Conservation (phyloP, 1,140 invertebrate genomes). For the Drosophila nikananu region DNA sequence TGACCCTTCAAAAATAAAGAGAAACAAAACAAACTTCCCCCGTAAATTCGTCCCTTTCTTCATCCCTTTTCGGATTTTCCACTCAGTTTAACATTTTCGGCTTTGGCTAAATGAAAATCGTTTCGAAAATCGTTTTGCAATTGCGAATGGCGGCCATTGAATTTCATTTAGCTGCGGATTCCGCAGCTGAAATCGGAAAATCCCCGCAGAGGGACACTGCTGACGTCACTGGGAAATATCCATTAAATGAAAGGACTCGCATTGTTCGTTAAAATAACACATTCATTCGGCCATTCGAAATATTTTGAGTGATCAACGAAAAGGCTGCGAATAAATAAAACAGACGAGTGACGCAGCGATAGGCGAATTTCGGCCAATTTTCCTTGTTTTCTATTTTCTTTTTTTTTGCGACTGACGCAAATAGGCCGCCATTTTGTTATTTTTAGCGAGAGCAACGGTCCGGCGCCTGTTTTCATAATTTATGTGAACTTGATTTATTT, state of each 20-base stretch:
- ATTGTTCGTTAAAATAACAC: slow-evolving; percentile 37
- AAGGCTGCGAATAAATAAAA: slow-evolving; percentile 35
- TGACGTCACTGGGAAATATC: slow-evolving; percentile 26
- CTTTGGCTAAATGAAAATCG: slow-evolving; percentile 39
- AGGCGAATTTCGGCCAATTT: not conserved
- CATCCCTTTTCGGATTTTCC: slow-evolving; percentile 9
- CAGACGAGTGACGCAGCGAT: slow-evolving; percentile 7
- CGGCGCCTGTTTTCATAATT: slow-evolving; percentile 54
- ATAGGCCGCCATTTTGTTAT: slow-evolving; percentile 43
- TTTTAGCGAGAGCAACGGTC: slow-evolving; percentile 27
- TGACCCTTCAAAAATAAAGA: not conserved
- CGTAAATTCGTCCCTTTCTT: slow-evolving; percentile 2
- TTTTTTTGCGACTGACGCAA: slow-evolving; percentile 46
- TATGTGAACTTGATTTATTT: slow-evolving; percentile 72
- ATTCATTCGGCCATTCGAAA: slow-evolving; percentile 14
- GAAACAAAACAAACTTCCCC: slow-evolving; percentile 10
- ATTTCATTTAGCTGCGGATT: slow-evolving; percentile 35
- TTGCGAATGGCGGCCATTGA: slow-evolving; percentile 31
- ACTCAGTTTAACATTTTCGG: slow-evolving; percentile 37
- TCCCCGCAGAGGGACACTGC: slow-evolving; percentile 17
- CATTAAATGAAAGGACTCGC: slow-evolving; percentile 9
- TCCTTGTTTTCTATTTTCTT: not conserved
- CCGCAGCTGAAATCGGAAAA: slow-evolving; percentile 17
- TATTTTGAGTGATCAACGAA: slow-evolving; percentile 44
- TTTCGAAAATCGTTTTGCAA: slow-evolving; percentile 30